Base-by-base conservation (phyloP, 2,888 invertebrate genomes). In the Zygaena filipendulae region DNA sequence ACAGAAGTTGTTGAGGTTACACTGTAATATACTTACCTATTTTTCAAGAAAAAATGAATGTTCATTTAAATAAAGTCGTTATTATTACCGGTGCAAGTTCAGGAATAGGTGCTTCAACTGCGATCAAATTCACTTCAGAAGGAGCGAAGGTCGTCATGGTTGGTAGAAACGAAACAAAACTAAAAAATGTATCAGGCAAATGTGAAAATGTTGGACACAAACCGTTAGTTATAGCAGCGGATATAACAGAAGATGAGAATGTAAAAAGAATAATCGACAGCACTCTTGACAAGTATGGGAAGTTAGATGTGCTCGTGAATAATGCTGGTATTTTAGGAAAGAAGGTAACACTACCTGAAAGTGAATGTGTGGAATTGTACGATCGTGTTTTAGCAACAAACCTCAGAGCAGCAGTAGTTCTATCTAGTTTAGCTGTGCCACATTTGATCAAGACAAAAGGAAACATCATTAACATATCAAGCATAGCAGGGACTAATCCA, bases 381-480 rank as follows among this genome's bases (percentile, higher is more conserved):
- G n/a, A n/a, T n/a, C n/a, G n/a, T n/a, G n/a, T n/a, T n/a, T n/a
- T n/a, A n/a, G n/a, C n/a, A n/a, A n/a, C n/a, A n/a, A 54, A 58
- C 39, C 42, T 58, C n/a, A 43, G 55, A 3, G 38, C 53, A 12
- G 27, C 37, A 7, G 49, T 56, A 9, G 36, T 42, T 18, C 27
- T 57, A 10, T 49, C 52, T 1, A 38, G 54, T 28, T 59, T 95
- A 26, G 91, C 95, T 3, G 90, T 92, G 0, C 96, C 97, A 0
- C 87, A 95, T 68, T 77, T 97, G 11, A 75, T 92, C 2, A 84
- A 87, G 63, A 84, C 87, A 0, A 90, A 92, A 64, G 95, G 95
- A 8, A 92, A 87, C 42, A 89, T 97, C 45, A 95, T 98, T 0
- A 98, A 97, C 60, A 91, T 98, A 0, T 97, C 97, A 2, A 96